Base-by-base conservation (phyloP, 2,797 vertebrate genomes). In the Setipinna tenuifilis region DNA sequence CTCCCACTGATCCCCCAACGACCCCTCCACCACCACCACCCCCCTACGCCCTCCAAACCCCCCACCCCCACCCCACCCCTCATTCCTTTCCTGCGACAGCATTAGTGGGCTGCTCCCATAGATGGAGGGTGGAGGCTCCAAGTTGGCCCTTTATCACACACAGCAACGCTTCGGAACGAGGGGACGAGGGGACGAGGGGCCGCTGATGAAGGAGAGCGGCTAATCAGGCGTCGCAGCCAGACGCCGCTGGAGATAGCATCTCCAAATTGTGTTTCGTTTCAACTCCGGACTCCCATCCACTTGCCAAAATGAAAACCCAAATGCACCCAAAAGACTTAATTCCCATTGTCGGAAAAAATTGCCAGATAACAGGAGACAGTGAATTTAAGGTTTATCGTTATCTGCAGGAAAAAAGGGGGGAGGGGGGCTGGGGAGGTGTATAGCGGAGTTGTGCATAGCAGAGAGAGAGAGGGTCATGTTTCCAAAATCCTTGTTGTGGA, bases 51-150 rank as follows among this genome's bases (percentile, higher is more conserved):
- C 46, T 10, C 46, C 46, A 48, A 48, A 14, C 28, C 23, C 25
- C 25, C 25, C 25, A 12, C 31, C 31, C 16, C 68, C 31, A 48
- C 4, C 46, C 46, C 46, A 4, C 10, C 46, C 10, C 46, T 10
- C 46, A n/a, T 3, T 25, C 68, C 50, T 35, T 83, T 82, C 65
- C 71, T 88, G 80, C 80, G 87, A 89, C 83, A 86, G 83, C 87
- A 86, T 86, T 86, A 83, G 81, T 89, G 87, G 82, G 85, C 87
- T 85, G 88, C 88, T 89, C 62, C 82, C 48, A 65, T 84, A 83
- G 86, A 81, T 78, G 68, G 81, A 85, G 88, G 84, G 85, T 81
- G 83, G 82, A 9, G 83, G 46, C 68, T 68, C 14, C 41, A 83
- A 87, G 61, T 65, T 31, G 84, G 68, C 65, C 83, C 82, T 88